Evolutionary conservation across 2,797 vertebrate genomes (phyloP).

Genomic region (Pipistrellus pygmaeus): DNA sequence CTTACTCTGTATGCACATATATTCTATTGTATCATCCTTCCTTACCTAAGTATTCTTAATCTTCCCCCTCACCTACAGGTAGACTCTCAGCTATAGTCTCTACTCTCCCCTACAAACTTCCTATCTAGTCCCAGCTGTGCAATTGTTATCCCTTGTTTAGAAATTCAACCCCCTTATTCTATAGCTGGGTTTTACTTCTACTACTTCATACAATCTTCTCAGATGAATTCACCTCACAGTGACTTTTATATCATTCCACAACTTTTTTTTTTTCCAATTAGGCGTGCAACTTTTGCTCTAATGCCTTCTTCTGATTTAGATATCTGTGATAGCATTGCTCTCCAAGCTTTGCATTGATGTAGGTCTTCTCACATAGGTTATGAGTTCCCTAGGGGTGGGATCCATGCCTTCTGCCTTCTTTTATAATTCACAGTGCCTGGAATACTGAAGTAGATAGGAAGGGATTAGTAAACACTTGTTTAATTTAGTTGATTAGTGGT

Average conservation of each 20-base stretch:
- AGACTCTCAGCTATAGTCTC: neutral
- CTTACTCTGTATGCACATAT: neutral
- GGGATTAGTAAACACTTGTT: conserved; percentile 21
- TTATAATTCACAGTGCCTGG: neutral
- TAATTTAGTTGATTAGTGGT: conserved; percentile 41
- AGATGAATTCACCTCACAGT: neutral
- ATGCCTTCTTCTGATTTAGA: neutral
- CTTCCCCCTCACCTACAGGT: neutral
- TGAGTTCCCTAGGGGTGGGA: neutral
- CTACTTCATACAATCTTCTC: neutral
- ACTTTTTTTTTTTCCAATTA: neutral
- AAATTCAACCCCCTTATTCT: neutral
- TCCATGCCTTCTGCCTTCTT: neutral
- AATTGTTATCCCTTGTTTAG: neutral
- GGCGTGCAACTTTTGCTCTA: neutral
- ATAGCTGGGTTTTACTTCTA: neutral
- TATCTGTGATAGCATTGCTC: neutral
- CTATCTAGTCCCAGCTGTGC: neutral
- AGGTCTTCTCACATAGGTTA: neutral
- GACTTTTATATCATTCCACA: neutral
- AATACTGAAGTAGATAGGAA: neutral
- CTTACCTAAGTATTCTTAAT: neutral
- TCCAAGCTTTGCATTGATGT: neutral
- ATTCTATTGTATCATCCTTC: neutral
- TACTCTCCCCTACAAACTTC: neutral